phyloP scores from a whole-genome alignment of 2,797 vertebrate genomes.

The Austrolebias charrua region DNA sequence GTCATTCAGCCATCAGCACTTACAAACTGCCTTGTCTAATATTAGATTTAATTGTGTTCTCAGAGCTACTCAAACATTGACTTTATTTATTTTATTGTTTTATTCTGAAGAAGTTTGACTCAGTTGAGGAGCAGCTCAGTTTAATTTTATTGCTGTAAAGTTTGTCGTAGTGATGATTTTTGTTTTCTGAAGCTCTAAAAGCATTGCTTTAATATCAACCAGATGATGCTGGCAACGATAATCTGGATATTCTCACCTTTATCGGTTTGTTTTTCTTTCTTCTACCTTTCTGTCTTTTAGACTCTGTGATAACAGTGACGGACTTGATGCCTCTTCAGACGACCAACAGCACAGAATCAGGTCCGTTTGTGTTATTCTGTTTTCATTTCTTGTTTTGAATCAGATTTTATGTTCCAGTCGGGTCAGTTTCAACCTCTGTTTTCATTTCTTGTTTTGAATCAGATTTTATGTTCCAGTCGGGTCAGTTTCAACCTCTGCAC shows the following conservation, averaged over 20 bases:
- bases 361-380: neutral
- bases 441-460: too few species aligned
- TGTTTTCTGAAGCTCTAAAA: too few species aligned
- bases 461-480: too few species aligned
- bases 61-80: too few species aligned
- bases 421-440: neutral
- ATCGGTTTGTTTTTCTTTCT: too few species aligned
- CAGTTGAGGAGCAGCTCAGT: neutral
- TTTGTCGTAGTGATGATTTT: too few species aligned
- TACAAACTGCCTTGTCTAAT: too few species aligned
- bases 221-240: neutral
- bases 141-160: neutral
- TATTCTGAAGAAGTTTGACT: neutral
- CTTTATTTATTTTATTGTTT: neutral
- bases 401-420: too few species aligned
- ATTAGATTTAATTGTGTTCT: too few species aligned
- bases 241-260: neutral
- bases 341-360: neutral
- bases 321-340: neutral
- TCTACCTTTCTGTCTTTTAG: neutral
- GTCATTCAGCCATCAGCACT: too few species aligned
- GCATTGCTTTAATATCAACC: too few species aligned
- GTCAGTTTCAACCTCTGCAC: too few species aligned
- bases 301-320: neutral
- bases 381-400: neutral